These are phyloP conservation scores for Cosmopolites sordidus DNA, from an alignment of 2,888 invertebrate genomes.

Conservation along the genomic window DNA sequence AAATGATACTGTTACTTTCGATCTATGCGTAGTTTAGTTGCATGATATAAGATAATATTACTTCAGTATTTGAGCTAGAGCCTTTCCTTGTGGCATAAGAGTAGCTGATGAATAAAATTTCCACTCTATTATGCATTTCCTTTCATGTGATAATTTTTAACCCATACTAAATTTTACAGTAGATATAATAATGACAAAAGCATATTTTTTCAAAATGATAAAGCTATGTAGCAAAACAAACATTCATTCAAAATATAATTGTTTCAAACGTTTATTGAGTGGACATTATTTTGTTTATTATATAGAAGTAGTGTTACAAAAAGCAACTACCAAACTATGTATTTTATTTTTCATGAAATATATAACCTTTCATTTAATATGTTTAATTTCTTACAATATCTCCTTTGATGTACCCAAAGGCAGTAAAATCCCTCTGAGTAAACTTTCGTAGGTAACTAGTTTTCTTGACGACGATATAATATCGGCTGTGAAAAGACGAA, in stretches of 20 bases:
- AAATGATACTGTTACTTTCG: slow-evolving; percentile 4
- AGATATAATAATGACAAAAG: not conserved
- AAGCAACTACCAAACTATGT: slow-evolving; percentile 48
- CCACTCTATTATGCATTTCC: slow-evolving; percentile 7
- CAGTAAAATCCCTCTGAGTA: too few relatives aligned
- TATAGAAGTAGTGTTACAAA: slow-evolving; percentile 44
- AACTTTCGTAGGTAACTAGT: too few relatives aligned
- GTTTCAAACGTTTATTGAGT: slow-evolving; percentile 18
- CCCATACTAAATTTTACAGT: not conserved
- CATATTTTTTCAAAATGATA: not conserved
- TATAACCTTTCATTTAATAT: slow-evolving; percentile 20
- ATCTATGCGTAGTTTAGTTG: slow-evolving; percentile 21
- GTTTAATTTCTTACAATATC: too few relatives aligned
- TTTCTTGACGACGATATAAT: too few relatives aligned
- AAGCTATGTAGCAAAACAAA: too few relatives aligned
- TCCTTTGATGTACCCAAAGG: too few relatives aligned
- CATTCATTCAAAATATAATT: not conserved
- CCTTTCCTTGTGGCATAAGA: slow-evolving; percentile 10
- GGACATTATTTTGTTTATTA: slow-evolving; percentile 35
- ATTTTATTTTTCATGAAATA: slow-evolving; percentile 38
- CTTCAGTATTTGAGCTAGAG: slow-evolving; percentile 13
- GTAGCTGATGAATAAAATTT: slow-evolving; percentile 16
- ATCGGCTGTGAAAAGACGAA: too few relatives aligned
- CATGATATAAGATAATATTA: slow-evolving; percentile 15
- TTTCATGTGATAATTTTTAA: slow-evolving; percentile 1